Evolutionary conservation across 2,888 invertebrate genomes (phyloP).

Genomic region (Nineta flava): DNA sequence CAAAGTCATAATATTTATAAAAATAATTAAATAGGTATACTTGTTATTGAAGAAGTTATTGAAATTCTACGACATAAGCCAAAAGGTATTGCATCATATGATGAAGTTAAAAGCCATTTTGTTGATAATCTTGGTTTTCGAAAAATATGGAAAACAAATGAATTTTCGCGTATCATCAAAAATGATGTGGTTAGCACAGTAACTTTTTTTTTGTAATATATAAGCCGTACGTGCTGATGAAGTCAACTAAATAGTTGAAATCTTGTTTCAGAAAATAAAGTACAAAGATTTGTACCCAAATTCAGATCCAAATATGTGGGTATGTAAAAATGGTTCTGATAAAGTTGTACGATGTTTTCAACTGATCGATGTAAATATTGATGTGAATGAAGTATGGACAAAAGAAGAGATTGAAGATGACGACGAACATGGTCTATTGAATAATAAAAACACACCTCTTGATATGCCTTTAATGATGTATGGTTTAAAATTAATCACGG

Average conservation of each 20-base stretch:
- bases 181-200: constrained; percentile 30
- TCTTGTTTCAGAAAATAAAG: constrained; percentile 26
- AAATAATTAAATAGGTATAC: constrained; percentile 34
- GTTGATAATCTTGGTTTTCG: constrained; percentile 27
- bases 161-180: constrained; percentile 34
- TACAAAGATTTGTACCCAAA: constrained; percentile 41
- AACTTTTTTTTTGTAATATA: no score
- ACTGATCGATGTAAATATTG: constrained; percentile 37
- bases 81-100: constrained; percentile 32
- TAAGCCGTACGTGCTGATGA: no score
- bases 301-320: constrained; percentile 34
- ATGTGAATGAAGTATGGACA: constrained; percentile 32
- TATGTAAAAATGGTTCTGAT: constrained; percentile 30
- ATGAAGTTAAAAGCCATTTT: constrained; percentile 31
- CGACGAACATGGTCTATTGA: constrained; percentile 21
- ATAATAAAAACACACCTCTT: constrained; percentile 14
- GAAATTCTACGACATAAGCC: constrained; percentile 36
- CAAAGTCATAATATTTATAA: no score
- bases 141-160: constrained; percentile 34
- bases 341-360: constrained; percentile 33
- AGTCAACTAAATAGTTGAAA: no score
- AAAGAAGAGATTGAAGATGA: constrained; percentile 29
- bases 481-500: constrained; percentile 31
- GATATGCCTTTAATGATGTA: constrained; percentile 29
- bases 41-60: constrained; percentile 36